Percentiles rank a stretch among this genome's conserved stretches.
These are phyloP conservation scores for Holocentrus rufus DNA, from an alignment of 2,797 vertebrate species.

Conservation along the genomic window DNA sequence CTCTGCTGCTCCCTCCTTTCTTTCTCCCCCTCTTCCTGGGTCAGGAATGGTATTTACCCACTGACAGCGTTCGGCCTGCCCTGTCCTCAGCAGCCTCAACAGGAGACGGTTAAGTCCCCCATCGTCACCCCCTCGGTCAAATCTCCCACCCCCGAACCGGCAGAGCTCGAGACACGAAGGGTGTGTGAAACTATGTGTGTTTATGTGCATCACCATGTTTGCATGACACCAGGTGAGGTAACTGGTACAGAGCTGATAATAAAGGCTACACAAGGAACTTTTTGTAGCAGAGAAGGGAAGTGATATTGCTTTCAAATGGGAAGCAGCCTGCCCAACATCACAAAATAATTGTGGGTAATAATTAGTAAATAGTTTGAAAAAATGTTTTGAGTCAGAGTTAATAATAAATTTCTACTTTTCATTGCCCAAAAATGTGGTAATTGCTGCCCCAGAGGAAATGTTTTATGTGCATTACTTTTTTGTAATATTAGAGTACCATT, in stretches of 20 bases:
- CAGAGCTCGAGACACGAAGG: slow-evolving; percentile 94
- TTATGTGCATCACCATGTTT: background rate
- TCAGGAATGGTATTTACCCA: slow-evolving; percentile 92
- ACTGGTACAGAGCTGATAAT: no score
- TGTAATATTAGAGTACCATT: background rate
- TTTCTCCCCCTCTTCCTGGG: background rate
- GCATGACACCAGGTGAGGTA: no score
- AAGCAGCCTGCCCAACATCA: no score
- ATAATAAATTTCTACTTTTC: no score
- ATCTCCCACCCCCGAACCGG: slow-evolving; percentile 94
- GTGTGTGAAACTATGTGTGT: slow-evolving; percentile 68
- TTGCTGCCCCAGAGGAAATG: no score
- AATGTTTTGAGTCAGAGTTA: no score
- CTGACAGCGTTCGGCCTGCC: slow-evolving; percentile 93
- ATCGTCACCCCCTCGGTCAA: slow-evolving; percentile 92
- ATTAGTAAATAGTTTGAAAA: no score
- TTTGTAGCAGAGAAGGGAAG: no score
- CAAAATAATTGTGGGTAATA: no score
- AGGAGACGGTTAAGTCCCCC: slow-evolving; percentile 89
- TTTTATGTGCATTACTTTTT: no score
- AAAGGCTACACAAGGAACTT: no score
- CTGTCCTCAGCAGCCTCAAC: slow-evolving; percentile 90
- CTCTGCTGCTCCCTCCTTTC: slow-evolving; percentile 1
- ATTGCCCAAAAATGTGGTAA: background rate
- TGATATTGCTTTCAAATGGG: no score